Base-by-base conservation (phyloP, 2,888 invertebrate species). In the Netelia fuscicornis region DNA sequence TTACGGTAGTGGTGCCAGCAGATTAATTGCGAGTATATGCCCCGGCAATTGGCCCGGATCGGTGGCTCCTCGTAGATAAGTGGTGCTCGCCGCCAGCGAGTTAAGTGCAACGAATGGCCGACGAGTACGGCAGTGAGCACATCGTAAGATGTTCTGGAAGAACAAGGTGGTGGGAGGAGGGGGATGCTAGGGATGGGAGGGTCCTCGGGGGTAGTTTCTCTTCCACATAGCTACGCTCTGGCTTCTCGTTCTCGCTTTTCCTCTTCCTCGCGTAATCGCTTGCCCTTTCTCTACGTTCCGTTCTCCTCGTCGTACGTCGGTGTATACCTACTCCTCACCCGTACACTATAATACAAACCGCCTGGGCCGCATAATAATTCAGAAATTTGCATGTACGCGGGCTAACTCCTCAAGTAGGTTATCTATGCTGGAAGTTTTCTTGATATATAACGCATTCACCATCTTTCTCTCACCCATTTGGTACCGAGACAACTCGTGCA, bases 391-490 rank as follows among this genome's bases (percentile, higher is more conserved):
- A 93, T 93, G 91, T 93, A 93, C 93, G 93, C 93, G 93, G 92
- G 92, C 91, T 93, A 93, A 93, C 93, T 93, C 92, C 91, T 93
- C 93, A 93, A 93, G 93, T 93, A 93, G 93, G 93, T 93, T 93
- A 93, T 93, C 93, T 93, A 93, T 91, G 92, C 92, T 91, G 90
- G 90, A 93, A 93, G 92, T 91, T 93, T 76, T 48, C 85, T 84
- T 88, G 87, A 87, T 87, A 88, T 89, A 89, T 89, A 88, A 83
- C 85, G 84, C 85, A 83, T 86, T 81, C 74, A 58, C 84, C 71
- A 13, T 13, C 68, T 62, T 65, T 79, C 17, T n/a, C 65, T 52
- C 56, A 60, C 71, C 44, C 68, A 44, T 37, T 10, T 52, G 11
- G 48, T n/a, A 23, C 60, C 25, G 52, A 30, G 37, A n/a, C 17